phyloP scores from a whole-genome alignment of 2,797 vertebrate species.

The Tadarida brasiliensis region DNA sequence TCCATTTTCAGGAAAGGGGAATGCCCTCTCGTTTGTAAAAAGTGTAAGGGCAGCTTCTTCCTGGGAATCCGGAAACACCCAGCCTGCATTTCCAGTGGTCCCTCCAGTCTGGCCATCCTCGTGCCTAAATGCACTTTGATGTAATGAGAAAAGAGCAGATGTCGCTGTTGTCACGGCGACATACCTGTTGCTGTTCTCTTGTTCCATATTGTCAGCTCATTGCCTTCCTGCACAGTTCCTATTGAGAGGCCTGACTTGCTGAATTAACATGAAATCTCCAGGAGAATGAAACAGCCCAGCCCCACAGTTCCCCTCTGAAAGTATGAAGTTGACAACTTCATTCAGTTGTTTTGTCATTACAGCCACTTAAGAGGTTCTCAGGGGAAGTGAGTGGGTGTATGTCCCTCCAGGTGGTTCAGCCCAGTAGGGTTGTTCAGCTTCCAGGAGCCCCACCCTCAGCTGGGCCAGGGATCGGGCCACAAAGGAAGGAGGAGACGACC shows the following conservation, averaged over 20 bases:
- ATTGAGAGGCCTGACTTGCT: neutral
- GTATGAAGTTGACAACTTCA: neutral
- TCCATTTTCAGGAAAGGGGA: neutral
- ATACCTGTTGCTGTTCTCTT: neutral
- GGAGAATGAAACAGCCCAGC: neutral
- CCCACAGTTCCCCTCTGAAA: neutral
- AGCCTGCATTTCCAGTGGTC: neutral
- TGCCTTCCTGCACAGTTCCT: neutral
- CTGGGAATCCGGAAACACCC: neutral
- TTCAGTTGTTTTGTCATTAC: neutral
- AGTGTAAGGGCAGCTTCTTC: neutral
- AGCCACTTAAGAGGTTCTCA: neutral
- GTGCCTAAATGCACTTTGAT: neutral
- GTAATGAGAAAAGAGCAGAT: neutral
- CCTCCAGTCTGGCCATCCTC: neutral
- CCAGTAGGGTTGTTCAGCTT: neutral
- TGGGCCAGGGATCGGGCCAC: neutral
- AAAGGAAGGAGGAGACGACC: neutral
- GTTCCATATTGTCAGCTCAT: neutral
- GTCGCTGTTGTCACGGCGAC: neutral
- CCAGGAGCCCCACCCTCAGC: neutral
- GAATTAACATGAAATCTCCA: slow-evolving; percentile 4
- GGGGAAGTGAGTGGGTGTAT: neutral
- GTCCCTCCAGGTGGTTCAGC: neutral
- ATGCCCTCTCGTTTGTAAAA: neutral